Base-by-base conservation (phyloP, 1,140 invertebrate genomes). In the Lucilia sericata region DNA sequence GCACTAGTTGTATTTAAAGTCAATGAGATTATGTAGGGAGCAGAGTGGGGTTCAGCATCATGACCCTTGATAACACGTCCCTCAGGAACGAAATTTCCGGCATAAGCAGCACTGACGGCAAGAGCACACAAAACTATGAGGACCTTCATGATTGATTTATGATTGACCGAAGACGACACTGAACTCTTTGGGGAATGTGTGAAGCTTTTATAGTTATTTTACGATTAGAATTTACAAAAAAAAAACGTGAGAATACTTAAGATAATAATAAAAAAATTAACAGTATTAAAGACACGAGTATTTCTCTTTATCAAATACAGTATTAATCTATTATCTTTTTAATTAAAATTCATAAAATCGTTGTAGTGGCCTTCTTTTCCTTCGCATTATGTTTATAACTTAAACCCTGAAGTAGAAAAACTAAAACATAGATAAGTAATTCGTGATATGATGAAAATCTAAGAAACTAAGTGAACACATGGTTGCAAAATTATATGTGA, bases 11-110 rank as follows among this genome's bases (percentile, higher is more conserved):
- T 10, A 2, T 70, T 70, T 0, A 76, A 86, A 21, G 17, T 70
- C 19, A 70, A 5, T 12, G 65, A 70, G 9, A 70, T n/a, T 8
- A 70, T 70, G 65, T 83, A 91, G 47, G 89, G 87, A 8, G 90
- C 90, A 84, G 87, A 86, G 5, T 88, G 86, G 0, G 82, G 25
- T 3, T 7, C 1, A 0, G 90, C 90, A 60, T 86, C 86, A 0
- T 86, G 0, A 14, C 90, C 90, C 82, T 89, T 88, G 82, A 91
- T 89, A 13, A 94, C 90, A 34, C 88, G 88, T 1, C 87, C 88
- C 60, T 87, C 85, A 9, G 88, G 87, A 82, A 42, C 17, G 51
- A 55, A 55, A 55, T 55, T 55, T 0, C 17, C 51, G 13, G 65
- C 65, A 70, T 21, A 70, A 70, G n/a, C n/a, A 25, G 21, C 19